Conservation (phyloP, 1,140 invertebrate species). For the Drosophila truncata region DNA sequence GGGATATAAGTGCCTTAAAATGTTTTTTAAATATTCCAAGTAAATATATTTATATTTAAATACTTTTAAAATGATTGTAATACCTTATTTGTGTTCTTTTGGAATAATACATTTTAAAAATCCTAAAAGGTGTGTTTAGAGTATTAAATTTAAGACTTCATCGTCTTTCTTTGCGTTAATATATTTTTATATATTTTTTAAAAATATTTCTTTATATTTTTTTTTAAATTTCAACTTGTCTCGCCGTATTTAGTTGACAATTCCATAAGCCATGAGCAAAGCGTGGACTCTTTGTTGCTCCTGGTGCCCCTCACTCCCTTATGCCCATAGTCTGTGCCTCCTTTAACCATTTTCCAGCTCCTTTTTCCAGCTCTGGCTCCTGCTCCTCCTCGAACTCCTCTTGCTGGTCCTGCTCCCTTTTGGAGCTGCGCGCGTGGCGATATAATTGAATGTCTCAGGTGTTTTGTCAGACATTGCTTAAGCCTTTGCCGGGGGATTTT, state of each 20-base stretch:
- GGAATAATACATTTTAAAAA: no score
- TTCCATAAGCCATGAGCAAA: slow-evolving; percentile 59
- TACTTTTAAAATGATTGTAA: no score
- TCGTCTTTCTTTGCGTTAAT: neutral
- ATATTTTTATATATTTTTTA: neutral
- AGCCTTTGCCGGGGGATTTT: slow-evolving; percentile 83
- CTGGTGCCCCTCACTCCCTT: slow-evolving; percentile 3
- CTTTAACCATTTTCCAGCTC: slow-evolving; percentile 10
- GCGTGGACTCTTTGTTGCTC: slow-evolving; percentile 17
- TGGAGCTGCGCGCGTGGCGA: slow-evolving; percentile 57
- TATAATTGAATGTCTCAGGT: slow-evolving; percentile 85
- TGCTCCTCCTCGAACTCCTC: neutral
- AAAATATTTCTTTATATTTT: neutral
- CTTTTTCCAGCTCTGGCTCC: slow-evolving; percentile 7
- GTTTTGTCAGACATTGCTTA: slow-evolving; percentile 85
- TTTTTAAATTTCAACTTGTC: slow-evolving; percentile 18
- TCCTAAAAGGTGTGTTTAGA: no score
- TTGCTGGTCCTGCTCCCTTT: slow-evolving; percentile 10
- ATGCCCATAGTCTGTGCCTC: slow-evolving; percentile 3
- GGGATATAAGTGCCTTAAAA: neutral
- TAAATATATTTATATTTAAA: no score
- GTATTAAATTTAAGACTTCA: no score
- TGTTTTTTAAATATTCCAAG: neutral
- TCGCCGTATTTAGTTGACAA: slow-evolving; percentile 57
- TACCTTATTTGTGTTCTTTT: no score